Conservation (phyloP, 2,113 vertebrate species). For the Trogon melanurus region DNA sequence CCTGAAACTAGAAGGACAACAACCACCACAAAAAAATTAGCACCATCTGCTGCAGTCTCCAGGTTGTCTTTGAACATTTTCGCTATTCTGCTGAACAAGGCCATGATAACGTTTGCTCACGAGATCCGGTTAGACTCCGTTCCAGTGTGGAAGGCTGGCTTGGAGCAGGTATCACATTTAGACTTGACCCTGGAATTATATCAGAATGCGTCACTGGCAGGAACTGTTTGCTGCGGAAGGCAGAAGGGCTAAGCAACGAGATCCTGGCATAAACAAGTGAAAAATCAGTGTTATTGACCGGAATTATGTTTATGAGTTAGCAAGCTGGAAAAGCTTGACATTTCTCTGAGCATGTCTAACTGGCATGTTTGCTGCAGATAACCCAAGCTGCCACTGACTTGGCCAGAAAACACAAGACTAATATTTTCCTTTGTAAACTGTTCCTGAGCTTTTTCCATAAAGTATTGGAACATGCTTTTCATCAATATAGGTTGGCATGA, state of each 20-base stretch:
- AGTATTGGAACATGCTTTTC: conserved; percentile 6
- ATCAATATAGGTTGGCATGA: conserved; percentile 6
- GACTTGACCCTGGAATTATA: background rate
- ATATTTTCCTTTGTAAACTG: conserved; percentile 16
- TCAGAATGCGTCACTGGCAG: background rate
- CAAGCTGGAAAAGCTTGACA: background rate
- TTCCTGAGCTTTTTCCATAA: background rate
- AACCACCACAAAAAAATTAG: background rate
- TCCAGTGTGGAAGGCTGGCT: background rate
- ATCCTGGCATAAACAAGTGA: background rate
- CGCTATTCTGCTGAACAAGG: background rate
- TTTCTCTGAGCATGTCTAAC: background rate
- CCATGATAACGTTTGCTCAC: background rate
- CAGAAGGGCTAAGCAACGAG: background rate
- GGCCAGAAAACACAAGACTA: background rate
- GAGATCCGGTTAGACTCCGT: background rate
- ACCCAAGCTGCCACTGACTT: background rate
- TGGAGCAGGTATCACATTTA: background rate
- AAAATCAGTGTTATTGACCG: background rate
- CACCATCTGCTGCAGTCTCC: background rate
- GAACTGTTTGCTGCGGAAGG: background rate
- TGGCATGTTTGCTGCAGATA: conserved; percentile 13
- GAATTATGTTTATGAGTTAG: background rate
- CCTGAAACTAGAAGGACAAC: background rate
- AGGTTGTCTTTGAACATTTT: background rate